Base-by-base conservation (phyloP, 2,797 vertebrate species). In the Octomys mimax region DNA sequence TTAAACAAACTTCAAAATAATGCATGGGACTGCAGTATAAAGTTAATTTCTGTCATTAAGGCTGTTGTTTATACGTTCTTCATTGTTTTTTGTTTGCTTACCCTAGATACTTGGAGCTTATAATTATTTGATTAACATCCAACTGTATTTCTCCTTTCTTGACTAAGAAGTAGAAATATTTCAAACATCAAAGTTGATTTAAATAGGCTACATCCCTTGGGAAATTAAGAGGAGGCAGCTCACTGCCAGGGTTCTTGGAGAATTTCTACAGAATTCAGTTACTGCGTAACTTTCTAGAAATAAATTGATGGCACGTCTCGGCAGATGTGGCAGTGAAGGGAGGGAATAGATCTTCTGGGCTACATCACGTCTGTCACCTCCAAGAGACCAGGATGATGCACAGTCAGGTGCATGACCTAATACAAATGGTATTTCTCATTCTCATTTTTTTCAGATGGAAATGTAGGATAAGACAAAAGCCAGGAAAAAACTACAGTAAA, bases 41-140 rank as follows among this genome's bases (percentile, higher is more conserved):
- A 92, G 95, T 96, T 98, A 96, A 97, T 97, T 95, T 90, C 70
- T 94, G 54, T 94, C 96, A 94, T 97, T 92, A 96, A 96, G 46
- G 66, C 42, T 54, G 3, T 83, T 97, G 94, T 94, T 95, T 90
- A 96, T 77, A 68, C 70, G n/a, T 93, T 97, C 78, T 87, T 82
- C 1, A 39, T 19, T 94, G 46, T 87, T 92, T 95, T 88, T 90
- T 82, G 94, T 64, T 94, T 96, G 90, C 97, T 98, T 96, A 95
- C 83, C 73, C 36, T 91, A 89, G 90, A 84, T 88, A 95, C 57
- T 82, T 96, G 85, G 19, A 89, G 91, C 71, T 96, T 94, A 80
- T 59, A 95, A 87, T 97, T 87, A 95, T 97, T 98, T 97, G 95
- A 96, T 80, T 94, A 89, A 84, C 92, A 97, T 96, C 93, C 46